Evolutionary conservation across 2,888 invertebrate genomes (phyloP), one percentile per base, ranked within the genome.

Genomic region (Lasioglossum calceatum): DNA sequence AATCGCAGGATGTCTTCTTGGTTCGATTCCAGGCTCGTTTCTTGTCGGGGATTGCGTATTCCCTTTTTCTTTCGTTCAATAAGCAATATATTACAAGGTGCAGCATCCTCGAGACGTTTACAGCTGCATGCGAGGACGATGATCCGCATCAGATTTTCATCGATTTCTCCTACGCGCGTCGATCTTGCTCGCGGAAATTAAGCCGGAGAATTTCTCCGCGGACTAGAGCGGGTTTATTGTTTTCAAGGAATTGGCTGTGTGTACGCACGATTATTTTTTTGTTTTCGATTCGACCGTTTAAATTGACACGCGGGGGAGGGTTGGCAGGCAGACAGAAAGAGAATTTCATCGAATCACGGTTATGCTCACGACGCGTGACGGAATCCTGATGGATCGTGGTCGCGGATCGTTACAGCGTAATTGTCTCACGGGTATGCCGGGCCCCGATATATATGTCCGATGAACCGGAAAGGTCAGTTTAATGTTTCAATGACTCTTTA

Each of bases 341-440:
- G 86, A 83, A 86, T 89, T 91, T 85, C 86, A 85, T 84, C 79
- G 82, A 83, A 87, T 89, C 87, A 84, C 77, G 88, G 84, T 83
- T 85, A 86, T 87, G 92, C 84, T 91, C 88, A 87, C 84, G 80
- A 85, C 88, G 91, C 91, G 91, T 92, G 92, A 92, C 91, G 92
- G 92, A 92, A 91, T 92, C 91, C 92, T 89, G 89, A 91, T 91
- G 87, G 92, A 85, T 91, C 90, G 88, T 88, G 90, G 91, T 88
- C 88, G 88, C 85, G 87, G 84, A 88, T 92, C 90, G 90, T 91
- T 90, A 88, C 87, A 84, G 81, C 81, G 89, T 92, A 92, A 92
- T 92, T 92, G 92, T 89, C 92, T 87, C 85, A 86, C 89, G 89
- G 90, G 87, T 89, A 88, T 87, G 86, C 78, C 32, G 14, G 16